phyloP scores from a whole-genome alignment of 2,113 vertebrate genomes.

The Salvelinus sp. region DNA sequence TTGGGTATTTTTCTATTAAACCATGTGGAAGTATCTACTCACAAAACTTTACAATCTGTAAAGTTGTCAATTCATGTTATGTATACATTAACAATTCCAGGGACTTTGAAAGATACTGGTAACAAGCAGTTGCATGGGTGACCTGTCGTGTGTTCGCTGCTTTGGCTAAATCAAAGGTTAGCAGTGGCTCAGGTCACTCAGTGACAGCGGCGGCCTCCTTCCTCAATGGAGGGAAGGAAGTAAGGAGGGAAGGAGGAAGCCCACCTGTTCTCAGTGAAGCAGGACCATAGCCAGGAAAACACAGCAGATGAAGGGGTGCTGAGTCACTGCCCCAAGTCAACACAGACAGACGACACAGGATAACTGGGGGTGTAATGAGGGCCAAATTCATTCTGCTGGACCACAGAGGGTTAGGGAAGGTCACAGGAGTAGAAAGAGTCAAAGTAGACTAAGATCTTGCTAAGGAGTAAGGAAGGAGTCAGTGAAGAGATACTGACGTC shows the following conservation, averaged over 20 bases:
- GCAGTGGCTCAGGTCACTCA: too few relatives aligned
- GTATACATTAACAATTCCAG: too few relatives aligned
- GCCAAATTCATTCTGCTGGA: constrained; percentile 53
- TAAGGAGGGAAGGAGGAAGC: constrained; percentile 22
- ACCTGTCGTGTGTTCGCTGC: too few relatives aligned
- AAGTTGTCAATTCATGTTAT: background rate
- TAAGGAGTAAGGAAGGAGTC: too few relatives aligned
- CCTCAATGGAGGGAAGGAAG: constrained; percentile 33
- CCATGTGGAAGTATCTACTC: background rate
- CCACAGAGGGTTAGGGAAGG: background rate
- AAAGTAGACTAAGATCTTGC: too few relatives aligned
- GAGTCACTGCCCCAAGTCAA: constrained; percentile 51
- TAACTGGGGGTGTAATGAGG: constrained; percentile 73
- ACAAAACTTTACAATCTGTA: constrained; percentile 10
- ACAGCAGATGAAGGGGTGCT: constrained; percentile 41
- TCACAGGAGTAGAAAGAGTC: background rate
- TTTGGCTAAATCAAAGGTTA: too few relatives aligned
- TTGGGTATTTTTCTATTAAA: background rate
- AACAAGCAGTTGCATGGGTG: too few relatives aligned
- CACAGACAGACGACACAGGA: constrained; percentile 61
- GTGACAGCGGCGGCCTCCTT: constrained; percentile 6
- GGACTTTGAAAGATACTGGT: too few relatives aligned
- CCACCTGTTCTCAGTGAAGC: constrained; percentile 60
- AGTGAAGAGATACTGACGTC: too few relatives aligned
- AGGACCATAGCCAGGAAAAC: constrained; percentile 32